Base-by-base conservation (phyloP, 2,113 vertebrate genomes). In the Cryptotis parvus region DNA sequence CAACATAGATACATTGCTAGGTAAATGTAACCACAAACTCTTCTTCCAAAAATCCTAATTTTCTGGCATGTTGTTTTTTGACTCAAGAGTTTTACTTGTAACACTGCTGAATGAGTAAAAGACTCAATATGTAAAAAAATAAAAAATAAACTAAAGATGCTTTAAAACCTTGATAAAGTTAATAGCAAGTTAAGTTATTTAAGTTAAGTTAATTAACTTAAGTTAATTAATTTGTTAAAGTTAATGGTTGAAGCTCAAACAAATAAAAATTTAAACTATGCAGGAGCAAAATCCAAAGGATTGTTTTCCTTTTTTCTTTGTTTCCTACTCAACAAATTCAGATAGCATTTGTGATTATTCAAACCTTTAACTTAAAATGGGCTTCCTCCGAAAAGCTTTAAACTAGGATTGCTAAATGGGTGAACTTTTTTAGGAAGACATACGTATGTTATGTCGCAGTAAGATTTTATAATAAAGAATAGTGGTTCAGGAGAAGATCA, bases 31-130 rank as follows among this genome's bases (percentile, higher is more conserved):
- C 15, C 24, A 69, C 7, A 76, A 61, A 83, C 6, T 76, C 49
- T 92, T 76, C 41, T 39, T 91, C 27, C 22, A 63, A 94, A 49
- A 94, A n/a, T 84, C 33, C 55, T 73, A 73, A 68, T 83, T 75
- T 83, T 79, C 31, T 61, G 76, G 65, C 14, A 89, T 16, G 31
- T 52, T 75, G 7, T 76, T 20, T 45, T 82, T 82, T 15, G n/a
- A 27, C 69, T 90, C n/a, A 88, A 31, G 2, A 69, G 4, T 20
- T 37, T 35, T 70, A 55, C 31, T 26, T 65, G 84, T 26, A 65
- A 84, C 14, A 43, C 81, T 27, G 4, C 39, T 58, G 7, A 55
- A 1, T 39, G 20, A 84, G 7, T 12, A 27, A 89, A 29, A 6
- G 33, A 2, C 35, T 80, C 18, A 73, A 70, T 92, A 20, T 75